Base-by-base conservation (phyloP, 2,888 invertebrate genomes). In the Eurytoma adleriae region DNA sequence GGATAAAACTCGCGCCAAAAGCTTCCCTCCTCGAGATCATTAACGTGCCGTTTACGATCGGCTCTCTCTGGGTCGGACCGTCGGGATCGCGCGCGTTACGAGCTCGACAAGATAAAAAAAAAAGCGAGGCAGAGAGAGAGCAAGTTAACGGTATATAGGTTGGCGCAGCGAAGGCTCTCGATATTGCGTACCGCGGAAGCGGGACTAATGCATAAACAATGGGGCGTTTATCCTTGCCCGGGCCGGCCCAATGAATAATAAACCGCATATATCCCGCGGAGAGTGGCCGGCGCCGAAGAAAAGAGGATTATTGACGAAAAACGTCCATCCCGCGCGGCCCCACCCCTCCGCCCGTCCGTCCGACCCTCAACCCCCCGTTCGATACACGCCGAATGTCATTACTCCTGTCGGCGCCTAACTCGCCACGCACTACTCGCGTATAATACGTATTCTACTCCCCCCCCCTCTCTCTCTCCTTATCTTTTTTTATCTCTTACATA, bases 131-230 rank as follows among this genome's bases (percentile, higher is more conserved):
- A 40, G 40, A 40, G 40, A 40, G 2, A 7, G 40, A 40, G 40
- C 4, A 40, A 40, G 40, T 40, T 40, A 40, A 40, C 40, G 40
- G 40, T 7, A 7, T 40, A 40, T 40, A 40, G 40, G 5, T 40
- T 7, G 40, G 40, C 40, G 40, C 40, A 40, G 40, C 40, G 40
- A 7, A 40, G 40, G 40, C 40, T 40, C 40, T 40, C 40, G 40
- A 40, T 40, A 40, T 40, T 40, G 40, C 40, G 40, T 40, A 40
- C 40, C 40, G 40, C 40, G 40, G 40, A 27, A 83, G 85, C 84
- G 81, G 82, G 84, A 85, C 86, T 88, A 88, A 88, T 88, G 88
- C 88, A 88, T 88, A 88, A 88, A 88, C 88, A 88, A 88, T 88
- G 88, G 80, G 85, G 85, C 87, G 87, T 86, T 88, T 88, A 88